phyloP scores from a whole-genome alignment of 2,113 vertebrate species.

The Cricetomys ansorgei region DNA sequence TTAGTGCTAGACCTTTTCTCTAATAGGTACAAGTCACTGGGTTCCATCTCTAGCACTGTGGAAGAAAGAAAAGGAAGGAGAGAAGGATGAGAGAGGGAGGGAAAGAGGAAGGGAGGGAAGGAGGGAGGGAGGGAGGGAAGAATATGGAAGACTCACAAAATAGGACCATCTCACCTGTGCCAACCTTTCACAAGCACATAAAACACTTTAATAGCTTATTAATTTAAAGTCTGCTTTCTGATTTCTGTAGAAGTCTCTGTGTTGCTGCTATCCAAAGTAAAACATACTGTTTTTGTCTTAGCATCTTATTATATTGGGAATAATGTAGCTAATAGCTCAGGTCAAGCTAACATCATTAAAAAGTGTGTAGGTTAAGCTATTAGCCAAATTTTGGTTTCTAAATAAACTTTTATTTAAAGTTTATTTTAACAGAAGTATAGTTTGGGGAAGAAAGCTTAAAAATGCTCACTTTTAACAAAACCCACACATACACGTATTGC shows the following conservation, averaged over 20 bases:
- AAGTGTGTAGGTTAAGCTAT: neutral
- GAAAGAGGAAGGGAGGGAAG: neutral
- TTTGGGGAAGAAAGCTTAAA: neutral
- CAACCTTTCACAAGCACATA: conserved; percentile 79
- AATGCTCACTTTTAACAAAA: neutral
- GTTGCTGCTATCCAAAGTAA: conserved; percentile 7
- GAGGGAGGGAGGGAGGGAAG: too few relatives aligned
- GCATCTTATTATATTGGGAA: neutral
- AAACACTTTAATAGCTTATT: neutral
- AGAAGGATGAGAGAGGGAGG: neutral
- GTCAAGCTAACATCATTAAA: neutral
- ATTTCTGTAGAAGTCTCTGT: neutral
- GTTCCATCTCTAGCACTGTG: neutral
- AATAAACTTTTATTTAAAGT: conserved; percentile 15
- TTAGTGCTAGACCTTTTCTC: neutral
- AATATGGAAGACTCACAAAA: conserved; percentile 67
- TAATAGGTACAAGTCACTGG: too few relatives aligned
- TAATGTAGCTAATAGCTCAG: neutral
- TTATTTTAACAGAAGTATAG: conserved; percentile 44
- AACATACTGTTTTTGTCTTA: conserved; percentile 16
- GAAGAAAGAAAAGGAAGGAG: neutral
- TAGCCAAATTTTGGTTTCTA: neutral
- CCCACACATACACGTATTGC: neutral
- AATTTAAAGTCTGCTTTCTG: conserved; percentile 33
- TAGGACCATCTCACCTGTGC: conserved; percentile 80